A percentile compares a stretch with the other conserved stretches of the same genome.
phyloP scores from a whole-genome alignment of 2,113 vertebrate species.

The Harpagus bidentatus region DNA sequence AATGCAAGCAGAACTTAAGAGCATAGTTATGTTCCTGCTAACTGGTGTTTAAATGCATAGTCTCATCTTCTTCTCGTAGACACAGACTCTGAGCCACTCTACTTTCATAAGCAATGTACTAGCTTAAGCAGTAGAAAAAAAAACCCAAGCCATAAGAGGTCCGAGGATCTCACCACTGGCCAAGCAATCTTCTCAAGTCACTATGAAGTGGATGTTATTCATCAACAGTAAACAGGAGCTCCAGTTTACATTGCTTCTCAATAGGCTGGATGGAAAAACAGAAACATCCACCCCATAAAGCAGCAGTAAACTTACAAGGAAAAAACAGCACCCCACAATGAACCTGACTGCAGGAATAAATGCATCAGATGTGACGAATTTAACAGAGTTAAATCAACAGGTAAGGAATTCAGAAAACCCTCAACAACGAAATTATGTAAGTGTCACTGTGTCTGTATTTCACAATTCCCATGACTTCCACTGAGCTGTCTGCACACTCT shows the following conservation, averaged over 20 bases:
- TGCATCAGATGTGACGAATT: slow-evolving; percentile 2
- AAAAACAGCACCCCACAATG: neutral
- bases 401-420: slow-evolving; percentile 11
- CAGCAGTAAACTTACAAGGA: neutral
- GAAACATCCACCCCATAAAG: neutral
- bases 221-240: neutral
- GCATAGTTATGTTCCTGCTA: neutral
- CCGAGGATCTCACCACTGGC: neutral
- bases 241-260: neutral
- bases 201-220: neutral
- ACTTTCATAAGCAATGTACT: neutral
- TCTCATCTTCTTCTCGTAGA: neutral
- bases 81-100: neutral
- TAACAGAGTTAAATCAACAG: slow-evolving; percentile 34
- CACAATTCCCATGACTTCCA: neutral
- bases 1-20: neutral
- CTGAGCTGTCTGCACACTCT: neutral
- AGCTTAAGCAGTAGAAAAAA: neutral
- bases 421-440: neutral
- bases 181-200: neutral
- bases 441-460: neutral
- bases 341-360: neutral
- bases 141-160: neutral
- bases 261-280: neutral
- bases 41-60: neutral